Base-by-base conservation (phyloP, 1,140 invertebrate genomes). In the Parasteatoda tepidariorum region DNA sequence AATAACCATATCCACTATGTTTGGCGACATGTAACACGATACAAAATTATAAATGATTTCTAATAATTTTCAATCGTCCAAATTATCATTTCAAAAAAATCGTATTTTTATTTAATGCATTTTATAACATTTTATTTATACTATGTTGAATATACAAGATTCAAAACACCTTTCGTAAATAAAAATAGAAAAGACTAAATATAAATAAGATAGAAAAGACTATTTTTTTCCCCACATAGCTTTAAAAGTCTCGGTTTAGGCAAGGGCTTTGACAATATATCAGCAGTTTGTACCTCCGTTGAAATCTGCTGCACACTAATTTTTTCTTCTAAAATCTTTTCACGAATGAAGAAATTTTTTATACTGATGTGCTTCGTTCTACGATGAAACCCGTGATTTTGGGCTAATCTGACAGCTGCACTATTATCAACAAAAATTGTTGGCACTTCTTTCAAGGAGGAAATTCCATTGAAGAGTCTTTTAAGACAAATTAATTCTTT, bases 311-410 rank as follows among this genome's bases (percentile, higher is more conserved):
- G n/a, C 15, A 86, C 13, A n/a, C n/a, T n/a, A n/a, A 4, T 0
- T 38, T 7, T 83, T 34, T 62, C 59, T 68, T 22, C 54, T 85
- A 28, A 83, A 7, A 87, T 83, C 41, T 87, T 74, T 79, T 88
- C 87, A 31, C 88, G 66, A 38, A 89, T 87, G 62, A 89, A 89
- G 75, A 88, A 87, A 73, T 88, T 86, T 61, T 87, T 18, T 15
- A 88, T 87, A 3, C 31, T 67, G 38, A 89, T 90, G 70, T 90
- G 89, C 67, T 90, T 90, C 0, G 89, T 88, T 61, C 88, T 85
- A 48, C 85, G 66, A 74, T 90, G 88, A 67, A 88, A 88, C 54
- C 88, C 86, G 7, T 88, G 87, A 85, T 89, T 90, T 48, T 88
- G 81, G 24, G 86, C 85, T 2, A 89, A 74, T 55, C 75, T 86